Evolutionary conservation across 2,113 vertebrate genomes (phyloP).

Genomic region (Apus apus): DNA sequence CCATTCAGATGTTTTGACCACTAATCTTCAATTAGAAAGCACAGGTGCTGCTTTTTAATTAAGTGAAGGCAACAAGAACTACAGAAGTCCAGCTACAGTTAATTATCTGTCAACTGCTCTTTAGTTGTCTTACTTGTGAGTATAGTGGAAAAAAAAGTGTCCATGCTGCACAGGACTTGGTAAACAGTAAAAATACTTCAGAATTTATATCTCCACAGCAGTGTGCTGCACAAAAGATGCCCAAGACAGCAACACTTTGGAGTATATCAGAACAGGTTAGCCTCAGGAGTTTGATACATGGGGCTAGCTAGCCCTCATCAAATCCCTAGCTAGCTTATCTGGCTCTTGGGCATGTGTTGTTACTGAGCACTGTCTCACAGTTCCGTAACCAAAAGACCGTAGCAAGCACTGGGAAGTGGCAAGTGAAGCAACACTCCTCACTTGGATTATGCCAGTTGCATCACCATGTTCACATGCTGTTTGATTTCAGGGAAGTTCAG

Average conservation of each 20-base stretch:
- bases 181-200: background rate
- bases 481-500: background rate
- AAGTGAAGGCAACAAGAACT: background rate
- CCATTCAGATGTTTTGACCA: background rate
- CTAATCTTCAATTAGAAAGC: background rate
- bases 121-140: background rate
- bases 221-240: background rate
- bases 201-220: background rate
- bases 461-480: background rate
- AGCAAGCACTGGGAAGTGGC: background rate
- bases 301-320: background rate
- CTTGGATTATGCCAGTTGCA: background rate
- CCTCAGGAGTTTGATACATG: background rate
- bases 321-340: background rate
- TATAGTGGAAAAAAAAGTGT: background rate
- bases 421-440: background rate
- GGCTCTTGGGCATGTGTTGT: background rate
- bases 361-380: background rate
- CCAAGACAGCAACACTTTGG: background rate
- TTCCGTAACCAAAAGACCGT: background rate
- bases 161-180: background rate
- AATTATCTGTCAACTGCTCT: background rate
- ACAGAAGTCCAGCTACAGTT: background rate
- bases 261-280: background rate
- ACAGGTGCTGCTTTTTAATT: background rate